These are phyloP conservation scores for Galago senegalensis DNA, from an alignment of 2,797 vertebrate species.

Conservation along the genomic window DNA sequence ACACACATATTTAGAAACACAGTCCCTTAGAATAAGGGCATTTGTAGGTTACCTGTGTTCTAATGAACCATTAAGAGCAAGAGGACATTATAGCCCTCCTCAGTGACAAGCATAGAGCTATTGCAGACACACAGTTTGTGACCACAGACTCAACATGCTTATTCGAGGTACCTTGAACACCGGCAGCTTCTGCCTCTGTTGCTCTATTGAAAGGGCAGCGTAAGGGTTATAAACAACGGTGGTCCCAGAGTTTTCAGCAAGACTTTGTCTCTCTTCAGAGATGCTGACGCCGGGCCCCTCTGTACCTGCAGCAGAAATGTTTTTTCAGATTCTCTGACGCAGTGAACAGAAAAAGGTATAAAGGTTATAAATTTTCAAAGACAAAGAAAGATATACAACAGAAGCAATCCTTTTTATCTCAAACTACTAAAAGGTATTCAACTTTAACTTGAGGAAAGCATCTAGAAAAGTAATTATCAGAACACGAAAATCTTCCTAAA, in stretches of 20 bases:
- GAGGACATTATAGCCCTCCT: neutral
- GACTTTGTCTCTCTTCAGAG: conserved; percentile 95
- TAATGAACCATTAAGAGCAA: neutral
- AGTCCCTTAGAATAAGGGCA: neutral
- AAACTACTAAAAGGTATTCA: conserved; percentile 18
- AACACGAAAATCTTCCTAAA: conserved; percentile 31
- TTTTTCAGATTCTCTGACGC: conserved; percentile 64
- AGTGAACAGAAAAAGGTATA: conserved; percentile 11
- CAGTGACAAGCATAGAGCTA: neutral
- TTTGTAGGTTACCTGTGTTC: neutral
- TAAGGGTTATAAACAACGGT: conserved; percentile 96
- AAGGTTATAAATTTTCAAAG: conserved; percentile 43
- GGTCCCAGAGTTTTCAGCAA: conserved; percentile 93
- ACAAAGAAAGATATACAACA: neutral
- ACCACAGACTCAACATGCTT: fast-evolving
- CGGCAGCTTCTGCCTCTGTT: conserved; percentile 97
- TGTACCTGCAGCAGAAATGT: conserved; percentile 91
- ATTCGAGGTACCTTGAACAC: conserved; percentile 95
- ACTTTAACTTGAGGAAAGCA: conserved; percentile 11
- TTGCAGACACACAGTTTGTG: neutral
- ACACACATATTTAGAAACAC: neutral
- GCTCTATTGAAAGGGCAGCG: conserved; percentile 96
- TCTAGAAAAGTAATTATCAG: neutral
- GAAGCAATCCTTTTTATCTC: conserved; percentile 3
- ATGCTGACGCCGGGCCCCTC: conserved; percentile 94